Evolutionary conservation across 2,797 vertebrate species (phyloP).

Genomic region (Phoxinus dragarum): DNA sequence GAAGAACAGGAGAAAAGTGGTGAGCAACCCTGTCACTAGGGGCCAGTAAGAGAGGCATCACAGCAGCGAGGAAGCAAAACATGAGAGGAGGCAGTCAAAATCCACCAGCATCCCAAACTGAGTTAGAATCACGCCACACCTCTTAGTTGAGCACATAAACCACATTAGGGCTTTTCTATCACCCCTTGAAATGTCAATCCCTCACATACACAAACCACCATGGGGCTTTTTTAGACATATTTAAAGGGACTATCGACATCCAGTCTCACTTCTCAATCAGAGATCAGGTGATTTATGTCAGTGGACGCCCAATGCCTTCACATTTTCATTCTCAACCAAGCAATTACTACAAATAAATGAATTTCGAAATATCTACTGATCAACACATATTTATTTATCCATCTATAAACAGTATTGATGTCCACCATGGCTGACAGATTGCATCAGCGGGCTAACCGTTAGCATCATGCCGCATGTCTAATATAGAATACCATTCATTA

Average conservation of each 20-base stretch:
- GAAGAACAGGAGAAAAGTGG: slow-evolving; percentile 87
- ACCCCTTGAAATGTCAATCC: not conserved
- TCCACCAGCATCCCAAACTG: slow-evolving; percentile 25
- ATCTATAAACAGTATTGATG: not conserved
- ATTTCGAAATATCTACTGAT: not conserved
- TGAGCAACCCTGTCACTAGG: slow-evolving; percentile 84
- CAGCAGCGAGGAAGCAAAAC: slow-evolving; percentile 80
- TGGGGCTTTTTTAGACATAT: too few relatives aligned
- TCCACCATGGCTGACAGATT: slow-evolving; percentile 22
- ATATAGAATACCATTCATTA: not conserved
- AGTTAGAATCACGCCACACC: slow-evolving; percentile 1
- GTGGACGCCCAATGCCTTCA: not conserved
- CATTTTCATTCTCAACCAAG: not conserved
- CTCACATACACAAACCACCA: not conserved
- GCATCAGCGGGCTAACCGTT: slow-evolving; percentile 35
- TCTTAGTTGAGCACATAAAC: not conserved
- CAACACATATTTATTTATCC: not conserved
- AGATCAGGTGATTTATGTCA: not conserved
- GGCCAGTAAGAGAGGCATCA: slow-evolving; percentile 70
- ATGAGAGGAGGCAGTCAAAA: slow-evolving; percentile 72
- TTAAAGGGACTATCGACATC: not conserved
- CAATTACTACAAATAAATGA: not conserved
- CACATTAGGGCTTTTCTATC: not conserved
- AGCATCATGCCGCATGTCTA: not conserved
- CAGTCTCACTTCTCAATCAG: too few relatives aligned